These are phyloP conservation scores for Camponotus pennsylvanicus DNA, from an alignment of 1,140 invertebrate species.

Conservation along the genomic window DNA sequence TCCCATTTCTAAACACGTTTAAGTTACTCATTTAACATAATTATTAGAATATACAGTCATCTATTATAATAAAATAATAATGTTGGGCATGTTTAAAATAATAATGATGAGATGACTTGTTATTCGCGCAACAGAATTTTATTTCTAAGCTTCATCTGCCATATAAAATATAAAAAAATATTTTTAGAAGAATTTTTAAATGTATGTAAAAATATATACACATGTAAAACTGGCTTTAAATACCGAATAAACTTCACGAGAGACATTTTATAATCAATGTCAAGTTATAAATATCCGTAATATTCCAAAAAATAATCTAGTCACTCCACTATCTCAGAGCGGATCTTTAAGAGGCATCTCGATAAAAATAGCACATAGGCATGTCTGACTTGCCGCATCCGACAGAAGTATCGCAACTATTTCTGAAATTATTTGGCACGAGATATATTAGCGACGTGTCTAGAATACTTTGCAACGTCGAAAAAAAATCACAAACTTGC, in stretches of 20 bases:
- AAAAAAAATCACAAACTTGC: not conserved
- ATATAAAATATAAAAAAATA: not conserved
- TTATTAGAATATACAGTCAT: not conserved
- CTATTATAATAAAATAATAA: not conserved
- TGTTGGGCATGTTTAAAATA: not conserved
- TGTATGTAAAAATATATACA: not conserved
- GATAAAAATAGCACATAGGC: constrained; percentile 66
- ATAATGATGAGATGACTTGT: not conserved
- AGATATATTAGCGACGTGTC: not conserved
- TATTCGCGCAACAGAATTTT: not conserved
- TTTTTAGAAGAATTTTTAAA: not conserved
- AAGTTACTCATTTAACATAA: not conserved
- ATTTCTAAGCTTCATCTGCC: not conserved
- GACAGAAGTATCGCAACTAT: constrained; percentile 17
- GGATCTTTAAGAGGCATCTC: not conserved
- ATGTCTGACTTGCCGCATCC: constrained; percentile 37
- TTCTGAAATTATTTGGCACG: constrained; percentile 51
- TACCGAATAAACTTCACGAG: not conserved
- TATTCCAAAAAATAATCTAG: not conserved
- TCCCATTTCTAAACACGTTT: not conserved
- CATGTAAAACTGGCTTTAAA: not conserved
- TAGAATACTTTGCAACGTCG: not conserved
- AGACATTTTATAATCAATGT: not conserved
- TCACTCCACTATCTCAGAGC: constrained; percentile 1
- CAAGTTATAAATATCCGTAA: constrained; percentile 2